These are phyloP conservation scores for Odontothrips loti DNA, from an alignment of 2,888 invertebrate species.

Conservation along the genomic window DNA sequence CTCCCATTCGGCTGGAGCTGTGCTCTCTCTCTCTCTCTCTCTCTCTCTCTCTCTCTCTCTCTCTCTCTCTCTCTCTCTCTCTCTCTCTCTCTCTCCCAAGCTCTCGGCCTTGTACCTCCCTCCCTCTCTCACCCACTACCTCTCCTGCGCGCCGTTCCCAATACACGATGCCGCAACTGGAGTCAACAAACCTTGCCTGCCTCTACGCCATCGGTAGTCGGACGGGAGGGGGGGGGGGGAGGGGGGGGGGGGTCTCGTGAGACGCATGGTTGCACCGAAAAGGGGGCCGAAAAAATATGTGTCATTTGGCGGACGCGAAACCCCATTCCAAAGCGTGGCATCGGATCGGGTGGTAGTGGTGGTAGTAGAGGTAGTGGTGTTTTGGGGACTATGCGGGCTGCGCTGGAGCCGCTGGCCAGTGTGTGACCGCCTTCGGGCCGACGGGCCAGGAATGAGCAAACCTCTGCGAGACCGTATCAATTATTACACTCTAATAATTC, in stretches of 20 bases:
- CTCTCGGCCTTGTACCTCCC: not conserved
- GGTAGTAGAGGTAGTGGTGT: no score
- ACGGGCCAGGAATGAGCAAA: no score
- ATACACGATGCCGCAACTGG: conserved; percentile 9
- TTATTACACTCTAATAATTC: no score
- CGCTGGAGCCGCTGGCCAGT: no score
- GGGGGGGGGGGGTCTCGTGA: not conserved
- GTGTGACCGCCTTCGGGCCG: no score
- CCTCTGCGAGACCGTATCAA: no score
- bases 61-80: not conserved
- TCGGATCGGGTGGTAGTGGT: no score
- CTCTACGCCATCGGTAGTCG: not conserved
- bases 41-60: not conserved
- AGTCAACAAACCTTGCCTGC: conserved; percentile 7
- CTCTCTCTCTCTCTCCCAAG: not conserved
- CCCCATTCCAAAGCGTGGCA: not conserved
- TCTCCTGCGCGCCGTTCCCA: not conserved
- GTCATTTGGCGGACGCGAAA: not conserved
- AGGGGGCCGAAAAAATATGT: not conserved
- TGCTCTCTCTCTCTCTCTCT: not conserved
- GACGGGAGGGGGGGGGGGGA: not conserved
- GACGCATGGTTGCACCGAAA: not conserved
- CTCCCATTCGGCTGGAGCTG: not conserved
- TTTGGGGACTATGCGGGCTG: no score
- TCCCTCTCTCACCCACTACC: not conserved